Conservation (phyloP, 2,113 vertebrate species). For the Motacilla tschutschensis region DNA sequence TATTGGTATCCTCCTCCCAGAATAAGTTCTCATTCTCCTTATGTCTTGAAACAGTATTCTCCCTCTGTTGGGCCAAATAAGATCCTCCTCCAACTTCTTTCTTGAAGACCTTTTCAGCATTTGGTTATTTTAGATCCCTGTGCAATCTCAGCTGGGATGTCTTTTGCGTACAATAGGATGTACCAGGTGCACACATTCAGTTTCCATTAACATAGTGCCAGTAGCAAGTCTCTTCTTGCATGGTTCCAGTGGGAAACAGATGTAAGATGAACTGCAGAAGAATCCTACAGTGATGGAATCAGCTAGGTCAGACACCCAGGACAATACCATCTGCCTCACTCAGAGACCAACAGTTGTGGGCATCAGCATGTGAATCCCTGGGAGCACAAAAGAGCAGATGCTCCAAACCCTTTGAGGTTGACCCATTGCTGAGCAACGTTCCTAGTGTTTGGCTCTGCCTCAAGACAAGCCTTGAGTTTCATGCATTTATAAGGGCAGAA, state of each 20-base stretch:
- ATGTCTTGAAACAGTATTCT: not conserved
- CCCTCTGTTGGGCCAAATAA: not conserved
- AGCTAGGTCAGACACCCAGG: conserved; percentile 26
- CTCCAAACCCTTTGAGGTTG: conserved; percentile 60
- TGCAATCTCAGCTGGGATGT: not conserved
- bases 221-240: conserved; percentile 44
- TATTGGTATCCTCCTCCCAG: not conserved
- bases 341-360: conserved; percentile 12
- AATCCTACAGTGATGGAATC: conserved; percentile 56
- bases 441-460: conserved; percentile 29
- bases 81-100: not conserved
- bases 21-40: not conserved
- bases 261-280: conserved; percentile 30
- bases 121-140: not conserved
- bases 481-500: conserved; percentile 50
- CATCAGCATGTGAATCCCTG: conserved; percentile 47
- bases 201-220: not conserved
- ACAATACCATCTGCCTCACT: conserved; percentile 55
- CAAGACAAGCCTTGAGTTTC: conserved; percentile 50
- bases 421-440: conserved; percentile 39
- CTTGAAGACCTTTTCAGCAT: not conserved
- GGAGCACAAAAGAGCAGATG: conserved; percentile 49
- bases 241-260: conserved; percentile 40
- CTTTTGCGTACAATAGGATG: not conserved
- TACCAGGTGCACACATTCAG: not conserved